Evolutionary conservation across 37 sponge, comb jelly and placozoan genomes (phyloP), one percentile per base, ranked within the genome.

Genomic region (Ianthella basta): DNA sequence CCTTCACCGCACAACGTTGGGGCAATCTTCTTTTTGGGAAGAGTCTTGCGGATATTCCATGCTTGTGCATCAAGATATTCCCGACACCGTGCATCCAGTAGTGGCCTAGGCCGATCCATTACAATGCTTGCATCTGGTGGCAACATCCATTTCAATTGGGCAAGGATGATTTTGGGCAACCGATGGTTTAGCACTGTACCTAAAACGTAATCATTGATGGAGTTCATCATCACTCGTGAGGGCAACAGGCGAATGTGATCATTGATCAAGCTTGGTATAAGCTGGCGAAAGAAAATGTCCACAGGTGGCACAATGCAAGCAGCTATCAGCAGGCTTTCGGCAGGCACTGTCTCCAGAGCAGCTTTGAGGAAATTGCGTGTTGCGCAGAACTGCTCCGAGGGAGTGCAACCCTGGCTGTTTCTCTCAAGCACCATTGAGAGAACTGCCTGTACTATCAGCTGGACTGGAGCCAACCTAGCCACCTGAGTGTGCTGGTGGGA

Each of bases 391-490:
- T 35, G 70, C 70, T 69, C 70, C 33, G 70, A 69, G 34, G 29
- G 29, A 18, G 34, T 34, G 34, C 35, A 32, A 69, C 8, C 33
- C 35, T 32, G 70, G 70, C 29, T 33, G 34, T 20, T 19, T 30
- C 38, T 35, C 53, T 82, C 83, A 40, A 82, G 53, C 33, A 82
- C 39, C 16, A 66, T 64, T 13, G 53, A 59, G 14, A 82, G 67
- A 13, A 64, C 60, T 34, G 67, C 24, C 23, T 63, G 41, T 64
- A 35, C 44, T 10, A 82, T 82, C 50, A 82, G 60, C 25, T 82
- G 37, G 15, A n/a, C 24, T 23, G 83, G 83, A 27, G 83, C 38
- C 0, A 35, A 44, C 67, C 36, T 82, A 18, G 83, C 83, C 19
- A 82, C 34, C 10, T 30, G 70, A 16, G 34, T 30, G 34, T 69